phyloP scores from a whole-genome alignment of 2,888 invertebrate species.

The Adelognathus sp. region DNA sequence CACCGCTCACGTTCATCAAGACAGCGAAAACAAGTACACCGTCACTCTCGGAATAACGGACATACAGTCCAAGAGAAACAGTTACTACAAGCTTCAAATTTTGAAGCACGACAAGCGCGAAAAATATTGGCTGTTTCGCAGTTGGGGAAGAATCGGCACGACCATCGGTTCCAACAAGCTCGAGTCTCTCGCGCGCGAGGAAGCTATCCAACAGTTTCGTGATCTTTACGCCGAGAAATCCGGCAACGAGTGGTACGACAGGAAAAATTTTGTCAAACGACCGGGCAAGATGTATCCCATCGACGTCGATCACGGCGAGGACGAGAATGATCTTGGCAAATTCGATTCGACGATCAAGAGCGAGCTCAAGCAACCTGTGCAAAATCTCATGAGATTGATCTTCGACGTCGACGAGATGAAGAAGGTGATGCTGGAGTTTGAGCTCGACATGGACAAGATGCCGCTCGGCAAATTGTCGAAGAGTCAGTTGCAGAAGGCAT shows the following conservation, averaged over 20 bases:
- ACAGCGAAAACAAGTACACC: constrained; percentile 86
- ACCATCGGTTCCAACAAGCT: constrained; percentile 90
- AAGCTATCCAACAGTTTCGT: constrained; percentile 86
- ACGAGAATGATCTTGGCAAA: constrained; percentile 78
- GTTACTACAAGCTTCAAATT: constrained; percentile 96
- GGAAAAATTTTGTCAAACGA: constrained; percentile 86
- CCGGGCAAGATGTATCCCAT: constrained; percentile 92
- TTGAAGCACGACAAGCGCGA: constrained; percentile 87
- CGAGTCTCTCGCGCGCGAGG: constrained; percentile 82
- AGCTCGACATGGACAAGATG: constrained; percentile 99
- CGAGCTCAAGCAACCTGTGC: constrained; percentile 88
- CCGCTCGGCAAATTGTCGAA: constrained; percentile 97
- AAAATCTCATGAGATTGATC: constrained; percentile 91
- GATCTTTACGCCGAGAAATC: constrained; percentile 88
- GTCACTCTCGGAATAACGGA: constrained; percentile 93
- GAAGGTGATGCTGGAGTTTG: constrained; percentile 95
- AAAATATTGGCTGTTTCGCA: constrained; percentile 91
- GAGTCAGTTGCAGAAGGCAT: constrained; percentile 94
- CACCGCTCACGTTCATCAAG: constrained; percentile 89
- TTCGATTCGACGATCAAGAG: constrained; percentile 85
- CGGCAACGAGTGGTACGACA: constrained; percentile 89
- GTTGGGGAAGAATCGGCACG: constrained; percentile 99
- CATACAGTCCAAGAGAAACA: constrained; percentile 93
- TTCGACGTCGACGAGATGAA: constrained; percentile 97
- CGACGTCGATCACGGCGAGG: constrained; percentile 93